Evolutionary conservation across 2,888 invertebrate genomes (phyloP), one percentile per base, ranked within the genome.

Genomic region (Anthophora plumipes): DNA sequence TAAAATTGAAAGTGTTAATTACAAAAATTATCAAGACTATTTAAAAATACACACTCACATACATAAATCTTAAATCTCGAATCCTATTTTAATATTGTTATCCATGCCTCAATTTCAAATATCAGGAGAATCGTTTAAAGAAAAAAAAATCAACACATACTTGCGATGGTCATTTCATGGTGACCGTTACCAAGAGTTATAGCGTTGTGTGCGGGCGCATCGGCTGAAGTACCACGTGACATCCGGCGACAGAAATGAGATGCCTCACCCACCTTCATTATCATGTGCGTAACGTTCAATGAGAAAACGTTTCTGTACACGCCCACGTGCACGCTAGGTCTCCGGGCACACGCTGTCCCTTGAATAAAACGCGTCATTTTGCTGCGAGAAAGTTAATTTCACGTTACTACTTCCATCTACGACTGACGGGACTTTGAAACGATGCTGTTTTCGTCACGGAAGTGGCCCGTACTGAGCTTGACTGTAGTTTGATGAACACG

Each of bases 211-310:
- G 31, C 31, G 31, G 31, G 31, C 31, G 4, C 31, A 31, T 31
- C 31, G 31, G 31, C 4, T 43, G 61, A 46, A 43, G 64, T 59
- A 55, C 60, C 87, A 78, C 85, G 88, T 88, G 87, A 87, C 84
- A 86, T 87, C 85, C 88, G 88, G 88, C 63, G 57, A 77, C 73
- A 78, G 77, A 79, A 80, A 84, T 74, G 74, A 78, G 75, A 68
- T 54, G 78, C 86, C 87, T 85, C 89, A 68, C 87, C 88, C 85
- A 89, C 74, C 82, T 86, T 89, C 76, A 87, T 89, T 88, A 86
- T 89, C 83, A 89, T 89, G 87, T 86, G 77, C 79, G 86, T 77
- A 83, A 75, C 88, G 88, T 87, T 81, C 85, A 76, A 86, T 80
- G 82, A 80, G 85, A 82, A 85, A 86, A 88, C 75, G 79, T 86